Base-by-base conservation (phyloP, 2,113 vertebrate genomes). In the Speoplatyrhinus poulsoni region DNA sequence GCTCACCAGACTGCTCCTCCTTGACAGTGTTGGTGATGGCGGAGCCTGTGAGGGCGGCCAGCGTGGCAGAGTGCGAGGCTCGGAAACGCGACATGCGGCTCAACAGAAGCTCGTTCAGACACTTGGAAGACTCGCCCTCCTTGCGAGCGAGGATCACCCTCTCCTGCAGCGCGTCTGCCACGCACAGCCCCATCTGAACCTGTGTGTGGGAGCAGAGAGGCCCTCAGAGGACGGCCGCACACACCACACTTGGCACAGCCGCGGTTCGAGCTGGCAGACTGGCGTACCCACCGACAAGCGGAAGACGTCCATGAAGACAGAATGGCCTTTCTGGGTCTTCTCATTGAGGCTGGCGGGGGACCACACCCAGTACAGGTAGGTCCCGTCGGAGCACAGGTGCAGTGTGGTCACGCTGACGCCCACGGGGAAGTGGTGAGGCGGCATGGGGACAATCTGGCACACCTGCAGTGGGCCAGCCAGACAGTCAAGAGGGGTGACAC, bases 241-340 rank as follows among this genome's bases (percentile, higher is more conserved):
- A 6, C 19, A 3, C 12, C 16, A 54, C 26, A 7, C 13, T 16
- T n/a, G 15, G n/a, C 6, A 50, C 69, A 48, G 32, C 13, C 62
- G 52, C 10, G 6, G n/a, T 17, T 4, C n/a, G 19, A 8, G 17
- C 32, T 13, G 9, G 2, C 17, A 19, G n/a, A 4, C 47, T 4
- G 1, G 15, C 8, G 53, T 46, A 80, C 95, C 91, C 91, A 99
- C 98, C 81, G 86, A 90, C 62, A 99, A 90, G 87, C 94, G 93
- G 93, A 98, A 99, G 83, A 98, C 85, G 81, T 99, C 98, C 97
- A 99, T 99, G 85, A 98, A 98, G 78, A 99, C 96, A 36, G 96
- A 99, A 83, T 98, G 97, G 69, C 98, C 98, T 90, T 98, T 98
- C 12, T 96, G 96, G 3, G 98, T 98, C 88, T 99, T 99, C 85